Evolutionary conservation across 2,888 invertebrate genomes (phyloP).

Genomic region (Rosalia funebris): DNA sequence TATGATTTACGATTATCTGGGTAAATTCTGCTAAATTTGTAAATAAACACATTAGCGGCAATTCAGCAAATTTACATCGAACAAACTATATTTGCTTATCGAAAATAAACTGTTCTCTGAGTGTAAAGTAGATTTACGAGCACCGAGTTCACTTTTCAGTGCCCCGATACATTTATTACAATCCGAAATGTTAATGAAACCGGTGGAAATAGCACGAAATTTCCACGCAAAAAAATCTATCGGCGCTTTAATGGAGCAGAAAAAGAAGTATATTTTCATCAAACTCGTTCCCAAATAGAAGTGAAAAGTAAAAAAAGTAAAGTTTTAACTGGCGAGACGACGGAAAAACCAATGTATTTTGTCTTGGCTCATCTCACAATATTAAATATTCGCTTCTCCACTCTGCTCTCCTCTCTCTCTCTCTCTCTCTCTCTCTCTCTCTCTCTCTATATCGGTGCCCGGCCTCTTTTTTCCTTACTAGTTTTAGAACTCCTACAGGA

Average conservation of each 20-base stretch:
- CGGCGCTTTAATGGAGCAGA: background rate
- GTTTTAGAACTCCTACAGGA: slow-evolving; percentile 8
- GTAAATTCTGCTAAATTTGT: no score
- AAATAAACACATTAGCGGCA: no score
- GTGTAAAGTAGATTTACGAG: no score
- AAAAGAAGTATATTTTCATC: background rate
- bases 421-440: background rate
- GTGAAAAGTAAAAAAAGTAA: background rate
- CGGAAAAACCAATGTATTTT: slow-evolving; percentile 1
- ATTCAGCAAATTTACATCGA: no score
- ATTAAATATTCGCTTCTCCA: slow-evolving; percentile 6
- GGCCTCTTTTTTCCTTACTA: slow-evolving; percentile 6
- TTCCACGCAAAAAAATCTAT: background rate
- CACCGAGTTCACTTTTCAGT: no score
- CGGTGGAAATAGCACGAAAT: no score
- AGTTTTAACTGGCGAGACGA: slow-evolving; percentile 4
- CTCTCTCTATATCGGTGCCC: background rate
- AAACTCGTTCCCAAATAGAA: background rate
- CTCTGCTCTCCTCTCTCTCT: background rate
- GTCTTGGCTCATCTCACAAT: slow-evolving; percentile 1
- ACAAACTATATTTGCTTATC: no score
- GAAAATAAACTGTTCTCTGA: no score
- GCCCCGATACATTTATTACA: no score
- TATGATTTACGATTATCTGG: no score
- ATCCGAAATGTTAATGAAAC: no score